Evolutionary conservation across 1,140 invertebrate genomes (phyloP).

Genomic region (Polypedilum vanderplanki): DNA sequence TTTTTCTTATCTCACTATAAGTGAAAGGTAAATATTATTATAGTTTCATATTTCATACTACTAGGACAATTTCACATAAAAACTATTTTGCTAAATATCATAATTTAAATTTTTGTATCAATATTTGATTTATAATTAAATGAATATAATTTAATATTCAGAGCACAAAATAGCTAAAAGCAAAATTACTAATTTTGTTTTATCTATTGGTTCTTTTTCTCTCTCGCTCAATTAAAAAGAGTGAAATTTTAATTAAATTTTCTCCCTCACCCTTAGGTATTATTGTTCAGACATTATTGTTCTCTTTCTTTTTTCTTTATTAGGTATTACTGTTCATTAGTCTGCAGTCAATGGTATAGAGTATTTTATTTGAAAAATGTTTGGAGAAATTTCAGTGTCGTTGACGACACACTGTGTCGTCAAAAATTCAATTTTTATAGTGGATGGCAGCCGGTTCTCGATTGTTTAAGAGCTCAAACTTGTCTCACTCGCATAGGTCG

Average conservation of each 20-base stretch:
- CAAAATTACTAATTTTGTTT: too few species aligned
- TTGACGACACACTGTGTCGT: conserved; percentile 65
- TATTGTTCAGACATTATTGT: background rate
- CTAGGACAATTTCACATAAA: too few species aligned
- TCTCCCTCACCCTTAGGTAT: too few species aligned
- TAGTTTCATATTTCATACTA: background rate
- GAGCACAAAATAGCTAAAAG: too few species aligned
- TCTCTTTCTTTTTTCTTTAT: background rate
- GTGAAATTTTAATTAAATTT: too few species aligned
- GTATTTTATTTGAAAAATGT: conserved; percentile 67
- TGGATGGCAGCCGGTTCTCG: conserved; percentile 72
- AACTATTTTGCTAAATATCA: too few species aligned
- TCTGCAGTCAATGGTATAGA: conserved; percentile 54
- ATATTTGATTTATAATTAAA: too few species aligned
- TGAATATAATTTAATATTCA: too few species aligned
- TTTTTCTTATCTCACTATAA: conserved; percentile 60
- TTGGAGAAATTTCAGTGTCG: conserved; percentile 65
- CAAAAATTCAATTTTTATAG: conserved; percentile 74
- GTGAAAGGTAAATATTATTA: conserved; percentile 50
- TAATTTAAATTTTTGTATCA: too few species aligned
- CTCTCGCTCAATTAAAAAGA: too few species aligned
- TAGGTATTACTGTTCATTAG: conserved; percentile 33
- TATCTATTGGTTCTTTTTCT: too few species aligned
- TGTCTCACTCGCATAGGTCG: conserved; percentile 64
- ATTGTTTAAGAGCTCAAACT: conserved; percentile 64